phyloP scores from a whole-genome alignment of 2,797 vertebrate genomes.

The Psittacula echo region DNA sequence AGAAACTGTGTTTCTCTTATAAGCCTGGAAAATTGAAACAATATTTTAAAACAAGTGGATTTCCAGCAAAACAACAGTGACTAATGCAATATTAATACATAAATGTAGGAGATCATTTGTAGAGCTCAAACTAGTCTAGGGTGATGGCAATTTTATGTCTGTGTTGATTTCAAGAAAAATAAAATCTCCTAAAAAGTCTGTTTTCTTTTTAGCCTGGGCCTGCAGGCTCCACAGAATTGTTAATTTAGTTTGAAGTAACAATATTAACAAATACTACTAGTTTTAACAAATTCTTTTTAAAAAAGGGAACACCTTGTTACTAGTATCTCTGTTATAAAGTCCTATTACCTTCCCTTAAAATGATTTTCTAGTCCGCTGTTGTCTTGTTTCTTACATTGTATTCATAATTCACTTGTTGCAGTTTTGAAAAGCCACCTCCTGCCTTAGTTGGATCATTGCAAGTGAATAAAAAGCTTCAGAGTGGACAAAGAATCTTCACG shows the following conservation, averaged over 20 bases:
- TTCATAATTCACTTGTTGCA: not conserved
- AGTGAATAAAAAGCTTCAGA: constrained; percentile 77
- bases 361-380: not conserved
- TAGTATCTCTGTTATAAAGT: not conserved
- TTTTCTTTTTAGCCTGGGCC: not conserved
- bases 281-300: not conserved
- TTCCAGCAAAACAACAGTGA: not conserved
- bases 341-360: not conserved
- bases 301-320: not conserved
- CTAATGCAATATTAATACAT: not conserved
- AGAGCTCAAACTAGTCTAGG: not conserved
- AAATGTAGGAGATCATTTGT: not conserved
- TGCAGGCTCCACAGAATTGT: not conserved
- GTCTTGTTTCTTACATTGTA: not conserved
- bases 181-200: not conserved
- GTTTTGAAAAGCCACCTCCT: constrained; percentile 77
- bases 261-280: not conserved
- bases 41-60: not conserved
- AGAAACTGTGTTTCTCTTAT: not conserved
- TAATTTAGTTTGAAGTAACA: not conserved
- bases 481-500: constrained; percentile 72
- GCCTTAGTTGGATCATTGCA: constrained; percentile 75
- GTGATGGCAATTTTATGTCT: not conserved
- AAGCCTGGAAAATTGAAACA: not conserved
- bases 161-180: not conserved